These are phyloP conservation scores for Ditula angustiorana DNA, from an alignment of 2,888 invertebrate genomes.

Conservation along the genomic window DNA sequence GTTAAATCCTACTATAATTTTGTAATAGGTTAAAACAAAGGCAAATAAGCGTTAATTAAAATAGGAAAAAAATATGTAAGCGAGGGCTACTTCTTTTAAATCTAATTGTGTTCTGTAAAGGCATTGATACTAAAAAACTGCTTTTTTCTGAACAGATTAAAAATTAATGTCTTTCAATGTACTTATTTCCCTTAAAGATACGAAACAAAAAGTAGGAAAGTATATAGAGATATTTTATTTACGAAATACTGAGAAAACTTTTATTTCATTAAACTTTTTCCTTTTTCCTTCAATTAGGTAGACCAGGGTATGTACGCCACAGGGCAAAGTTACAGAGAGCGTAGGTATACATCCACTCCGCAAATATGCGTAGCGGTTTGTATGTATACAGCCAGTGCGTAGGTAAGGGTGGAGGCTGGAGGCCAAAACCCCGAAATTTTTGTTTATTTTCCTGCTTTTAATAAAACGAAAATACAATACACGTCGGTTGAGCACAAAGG, in stretches of 20 bases:
- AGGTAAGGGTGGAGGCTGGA: slow-evolving; percentile 34
- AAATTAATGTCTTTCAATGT: neutral
- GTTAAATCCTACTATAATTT: too few relatives aligned
- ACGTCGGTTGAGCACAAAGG: slow-evolving; percentile 60
- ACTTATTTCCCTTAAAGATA: neutral
- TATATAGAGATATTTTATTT: neutral
- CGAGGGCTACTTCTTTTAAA: too few relatives aligned
- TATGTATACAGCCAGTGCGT: slow-evolving; percentile 18
- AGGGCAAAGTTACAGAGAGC: slow-evolving; percentile 43
- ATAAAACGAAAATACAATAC: slow-evolving; percentile 68
- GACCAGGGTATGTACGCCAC: slow-evolving; percentile 41
- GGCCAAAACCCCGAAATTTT: slow-evolving; percentile 52
- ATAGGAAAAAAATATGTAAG: too few relatives aligned
- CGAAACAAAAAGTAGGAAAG: neutral
- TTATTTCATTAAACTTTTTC: slow-evolving; percentile 43
- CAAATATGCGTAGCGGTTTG: slow-evolving; percentile 31
- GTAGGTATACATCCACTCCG: slow-evolving; percentile 39
- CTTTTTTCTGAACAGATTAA: neutral
- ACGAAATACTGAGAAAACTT: slow-evolving; percentile 21
- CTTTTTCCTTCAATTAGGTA: slow-evolving; percentile 41
- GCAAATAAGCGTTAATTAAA: too few relatives aligned
- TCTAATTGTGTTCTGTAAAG: too few relatives aligned
- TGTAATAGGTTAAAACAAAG: too few relatives aligned
- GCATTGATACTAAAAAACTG: too few relatives aligned
- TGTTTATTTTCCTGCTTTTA: slow-evolving; percentile 68